Conservation (phyloP, 2,888 invertebrate species). For the Drosophila borealis region DNA sequence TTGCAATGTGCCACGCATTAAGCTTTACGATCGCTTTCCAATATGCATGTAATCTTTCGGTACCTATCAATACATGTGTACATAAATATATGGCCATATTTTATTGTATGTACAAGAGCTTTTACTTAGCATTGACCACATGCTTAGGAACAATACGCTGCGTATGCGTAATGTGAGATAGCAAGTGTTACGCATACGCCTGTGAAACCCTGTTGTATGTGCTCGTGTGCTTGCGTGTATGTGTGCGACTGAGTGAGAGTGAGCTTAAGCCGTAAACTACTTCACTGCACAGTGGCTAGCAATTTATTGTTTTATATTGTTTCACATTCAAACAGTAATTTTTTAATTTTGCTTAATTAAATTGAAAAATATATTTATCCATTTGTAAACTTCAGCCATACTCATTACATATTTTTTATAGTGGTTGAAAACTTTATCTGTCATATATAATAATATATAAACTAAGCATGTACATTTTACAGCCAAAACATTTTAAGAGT, state of each 20-base stretch:
- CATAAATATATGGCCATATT: slow-evolving; percentile 2
- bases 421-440: too few species aligned
- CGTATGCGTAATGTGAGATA: slow-evolving; percentile 70
- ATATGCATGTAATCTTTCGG: slow-evolving; percentile 27
- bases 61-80: background rate
- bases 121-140: slow-evolving; percentile 16
- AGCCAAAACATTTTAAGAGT: too few species aligned
- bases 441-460: too few species aligned
- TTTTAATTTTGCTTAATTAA: too few species aligned
- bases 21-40: slow-evolving; percentile 47
- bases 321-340: too few species aligned
- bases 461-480: too few species aligned
- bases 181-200: slow-evolving; percentile 69
- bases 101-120: slow-evolving; percentile 3
- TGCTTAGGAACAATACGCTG: slow-evolving; percentile 33
- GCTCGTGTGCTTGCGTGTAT: background rate
- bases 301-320: background rate
- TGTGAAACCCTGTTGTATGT: slow-evolving; percentile 15
- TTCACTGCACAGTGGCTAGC: background rate
- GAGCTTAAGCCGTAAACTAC: slow-evolving; percentile 1
- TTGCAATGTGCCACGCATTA: slow-evolving; percentile 50
- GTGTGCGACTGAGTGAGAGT: slow-evolving; percentile 1
- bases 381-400: too few species aligned
- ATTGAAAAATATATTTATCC: too few species aligned
- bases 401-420: too few species aligned